Evolutionary conservation across 2,888 invertebrate genomes (phyloP), one percentile per base, ranked within the genome.

Genomic region (Leptinotarsa tumamoca): DNA sequence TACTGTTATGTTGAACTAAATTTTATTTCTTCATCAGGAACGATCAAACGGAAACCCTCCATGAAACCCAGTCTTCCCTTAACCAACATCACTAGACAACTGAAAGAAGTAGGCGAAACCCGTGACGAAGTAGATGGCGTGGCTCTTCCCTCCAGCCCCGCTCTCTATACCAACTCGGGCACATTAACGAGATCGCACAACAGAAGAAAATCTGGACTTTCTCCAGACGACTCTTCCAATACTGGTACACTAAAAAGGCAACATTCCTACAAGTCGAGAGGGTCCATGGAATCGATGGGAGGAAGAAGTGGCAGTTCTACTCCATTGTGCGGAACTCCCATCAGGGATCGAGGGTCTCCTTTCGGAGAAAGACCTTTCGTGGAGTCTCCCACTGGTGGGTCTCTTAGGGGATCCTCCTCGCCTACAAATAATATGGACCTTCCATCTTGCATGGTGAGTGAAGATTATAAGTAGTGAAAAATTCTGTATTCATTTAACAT

Each of bases 11-110:
- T 7, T 33, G 7, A 33, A 33, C 1, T 7, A 33, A 33, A 33
- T 0, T 7, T 33, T 7, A 33, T 33, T 67, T 43, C 13, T 52
- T 27, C 78, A 79, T 87, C 87, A 89, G 95, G 95, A 51, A 97
- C 97, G 51, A 97, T 97, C 77, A 97, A 97, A 87, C 91, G 97
- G 67, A 97, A 97, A 87, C 97, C 97, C 0, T 95, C 96, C 21
- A 95, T 96, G 94, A 95, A 95, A 87, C 96, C 97, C 10, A 96
- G 96, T 88, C 92, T 97, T 68, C 97, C 97, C 0, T 87, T 97
- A 79, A 97, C 97, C 4, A 95, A 95, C 86, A 97, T 96, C 89
- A 97, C 97, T 2, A 91, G 97, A 17, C 96, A 96, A 85, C 89
- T 97, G 75, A 96, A 96, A 85, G 96, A 97, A 87, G 96, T 95